A percentile compares a stretch with the other conserved stretches of the same genome.
These are phyloP conservation scores for Agrypnus murinus DNA, from an alignment of 2,888 invertebrate species.

Conservation along the genomic window DNA sequence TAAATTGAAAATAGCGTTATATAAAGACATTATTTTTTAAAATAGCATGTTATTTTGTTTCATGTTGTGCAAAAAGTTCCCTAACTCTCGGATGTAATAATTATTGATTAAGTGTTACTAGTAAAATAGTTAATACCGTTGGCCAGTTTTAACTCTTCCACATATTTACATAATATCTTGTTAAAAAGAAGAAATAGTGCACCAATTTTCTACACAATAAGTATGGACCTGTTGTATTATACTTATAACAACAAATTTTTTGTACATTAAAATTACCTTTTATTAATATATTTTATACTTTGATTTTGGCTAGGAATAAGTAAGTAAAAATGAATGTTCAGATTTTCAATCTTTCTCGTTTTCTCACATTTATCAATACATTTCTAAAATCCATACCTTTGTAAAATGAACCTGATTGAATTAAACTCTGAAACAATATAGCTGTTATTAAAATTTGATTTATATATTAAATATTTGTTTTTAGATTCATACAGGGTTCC, in stretches of 20 bases:
- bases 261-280: conserved; percentile 30
- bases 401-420: no score
- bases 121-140: conserved; percentile 30
- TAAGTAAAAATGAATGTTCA: no score
- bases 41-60: conserved; percentile 8
- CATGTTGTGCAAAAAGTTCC: conserved; percentile 29
- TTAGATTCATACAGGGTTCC: no score
- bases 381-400: no score
- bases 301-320: no score
- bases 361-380: no score
- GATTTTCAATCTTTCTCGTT: no score
- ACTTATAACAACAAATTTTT: conserved; percentile 21
- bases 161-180: conserved; percentile 26
- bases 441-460: no score
- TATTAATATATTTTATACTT: background rate
- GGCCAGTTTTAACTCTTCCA: conserved; percentile 37
- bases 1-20: conserved; percentile 1
- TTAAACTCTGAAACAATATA: no score
- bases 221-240: conserved; percentile 27
- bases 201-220: conserved; percentile 29
- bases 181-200: conserved; percentile 1
- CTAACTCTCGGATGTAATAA: conserved; percentile 34
- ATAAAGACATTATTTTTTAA: background rate
- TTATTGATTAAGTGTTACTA: conserved; percentile 40
- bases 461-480: no score